phyloP scores from a whole-genome alignment of 2,113 vertebrate species.

The Pimephales promelas region DNA sequence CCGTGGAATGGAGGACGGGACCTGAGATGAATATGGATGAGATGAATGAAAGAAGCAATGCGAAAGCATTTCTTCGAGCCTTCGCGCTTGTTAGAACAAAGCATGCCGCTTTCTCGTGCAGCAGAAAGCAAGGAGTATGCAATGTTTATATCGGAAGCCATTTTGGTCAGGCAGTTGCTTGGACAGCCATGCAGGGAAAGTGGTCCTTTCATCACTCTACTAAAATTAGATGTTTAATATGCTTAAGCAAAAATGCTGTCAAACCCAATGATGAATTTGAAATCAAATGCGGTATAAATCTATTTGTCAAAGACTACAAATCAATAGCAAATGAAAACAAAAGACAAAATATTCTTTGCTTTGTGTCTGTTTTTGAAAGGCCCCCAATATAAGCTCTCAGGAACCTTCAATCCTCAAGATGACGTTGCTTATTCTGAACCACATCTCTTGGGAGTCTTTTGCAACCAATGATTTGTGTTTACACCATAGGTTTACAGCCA shows the following conservation, averaged over 20 bases:
- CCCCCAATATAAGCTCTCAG: conserved; percentile 73
- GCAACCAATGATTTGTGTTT: conserved; percentile 76
- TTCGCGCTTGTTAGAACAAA: conserved; percentile 65
- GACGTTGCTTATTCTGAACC: conserved; percentile 74
- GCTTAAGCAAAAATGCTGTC: conserved; percentile 16
- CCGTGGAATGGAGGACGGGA: conserved; percentile 67
- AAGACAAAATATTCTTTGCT: not conserved
- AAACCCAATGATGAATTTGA: not conserved
- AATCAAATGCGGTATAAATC: not conserved
- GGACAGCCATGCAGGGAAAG: conserved; percentile 29
- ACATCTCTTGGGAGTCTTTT: conserved; percentile 67
- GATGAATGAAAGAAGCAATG: conserved; percentile 70
- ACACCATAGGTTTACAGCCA: conserved; percentile 57
- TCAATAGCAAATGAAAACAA: not conserved
- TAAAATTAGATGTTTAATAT: conserved; percentile 23
- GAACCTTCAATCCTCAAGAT: conserved; percentile 69
- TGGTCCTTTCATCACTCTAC: conserved; percentile 2
- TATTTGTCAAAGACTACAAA: too few species aligned
- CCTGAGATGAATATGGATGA: conserved; percentile 76
- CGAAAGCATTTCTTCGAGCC: conserved; percentile 56
- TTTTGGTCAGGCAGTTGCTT: conserved; percentile 46
- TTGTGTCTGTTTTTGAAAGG: conserved; percentile 31
- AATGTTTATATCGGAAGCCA: conserved; percentile 23
- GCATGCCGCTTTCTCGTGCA: conserved; percentile 1
- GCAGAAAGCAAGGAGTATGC: not conserved